A percentile compares a stretch with the other conserved stretches of the same genome.
phyloP scores from a whole-genome alignment of 1,140 invertebrate genomes.

The Amphibalanus amphitrite region DNA sequence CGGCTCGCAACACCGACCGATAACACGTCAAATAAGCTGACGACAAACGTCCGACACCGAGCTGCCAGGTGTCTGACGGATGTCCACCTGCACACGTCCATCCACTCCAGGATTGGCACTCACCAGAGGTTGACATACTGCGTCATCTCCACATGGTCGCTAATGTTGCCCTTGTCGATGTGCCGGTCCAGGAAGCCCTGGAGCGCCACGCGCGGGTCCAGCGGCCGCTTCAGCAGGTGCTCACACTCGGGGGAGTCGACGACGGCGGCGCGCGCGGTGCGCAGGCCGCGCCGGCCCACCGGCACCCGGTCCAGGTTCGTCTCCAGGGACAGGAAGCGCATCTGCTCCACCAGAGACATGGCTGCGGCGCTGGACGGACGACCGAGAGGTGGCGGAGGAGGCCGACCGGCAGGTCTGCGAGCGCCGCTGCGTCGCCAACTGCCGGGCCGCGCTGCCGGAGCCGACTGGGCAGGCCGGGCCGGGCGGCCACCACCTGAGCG shows the following conservation, averaged over 20 bases:
- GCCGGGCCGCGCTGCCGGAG: no score
- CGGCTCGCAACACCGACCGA: no score
- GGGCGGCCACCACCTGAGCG: no score
- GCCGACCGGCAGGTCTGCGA: not conserved
- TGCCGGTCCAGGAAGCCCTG: not conserved
- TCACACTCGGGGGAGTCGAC: no score
- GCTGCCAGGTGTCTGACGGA: no score
- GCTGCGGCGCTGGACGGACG: no score
- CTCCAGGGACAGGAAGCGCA: not conserved
- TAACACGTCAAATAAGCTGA: no score
- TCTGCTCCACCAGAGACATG: not conserved
- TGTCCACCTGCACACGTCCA: no score
- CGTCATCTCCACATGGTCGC: not conserved
- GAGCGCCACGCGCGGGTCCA: not conserved
- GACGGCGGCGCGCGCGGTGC: not conserved
- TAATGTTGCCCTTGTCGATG: not conserved
- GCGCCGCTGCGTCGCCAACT: not conserved
- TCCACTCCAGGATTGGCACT: not conserved
- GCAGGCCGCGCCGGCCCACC: no score
- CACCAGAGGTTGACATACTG: conserved; percentile 1
- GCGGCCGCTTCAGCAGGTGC: not conserved
- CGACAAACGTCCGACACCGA: no score
- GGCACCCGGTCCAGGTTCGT: not conserved
- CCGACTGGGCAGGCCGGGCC: no score
- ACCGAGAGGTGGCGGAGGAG: no score